Conservation (phyloP, 1,140 invertebrate species). For the Paracyclopina nana region DNA sequence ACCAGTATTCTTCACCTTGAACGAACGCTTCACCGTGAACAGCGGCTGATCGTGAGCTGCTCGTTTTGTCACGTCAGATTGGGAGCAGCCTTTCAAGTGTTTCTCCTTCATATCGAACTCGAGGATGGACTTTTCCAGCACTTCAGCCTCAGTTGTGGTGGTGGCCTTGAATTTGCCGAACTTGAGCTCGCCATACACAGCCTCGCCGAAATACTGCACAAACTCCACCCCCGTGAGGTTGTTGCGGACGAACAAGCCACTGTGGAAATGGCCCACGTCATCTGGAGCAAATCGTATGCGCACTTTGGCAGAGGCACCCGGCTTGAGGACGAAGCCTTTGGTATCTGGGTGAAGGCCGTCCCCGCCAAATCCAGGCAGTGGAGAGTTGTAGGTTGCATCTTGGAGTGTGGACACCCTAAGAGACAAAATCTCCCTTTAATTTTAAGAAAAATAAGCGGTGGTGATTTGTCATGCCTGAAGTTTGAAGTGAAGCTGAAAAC, state of each 20-base stretch:
- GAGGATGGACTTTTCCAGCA: no score
- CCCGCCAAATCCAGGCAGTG: conserved; percentile 4
- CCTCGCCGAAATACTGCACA: conserved; percentile 54
- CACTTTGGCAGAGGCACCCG: conserved; percentile 27
- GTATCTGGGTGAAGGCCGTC: conserved; percentile 22
- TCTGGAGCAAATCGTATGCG: conserved; percentile 27
- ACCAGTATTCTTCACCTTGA: conserved; percentile 70
- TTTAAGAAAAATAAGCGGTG: no score
- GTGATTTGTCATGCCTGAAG: no score
- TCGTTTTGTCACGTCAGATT: conserved; percentile 22
- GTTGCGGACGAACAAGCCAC: conserved; percentile 40
- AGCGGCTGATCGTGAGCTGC: conserved; percentile 33
- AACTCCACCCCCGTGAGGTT: conserved; percentile 81
- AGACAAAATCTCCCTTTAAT: no score
- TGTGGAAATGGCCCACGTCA: conserved; percentile 18
- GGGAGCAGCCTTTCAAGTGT: conserved; percentile 54
- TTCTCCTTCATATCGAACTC: conserved; percentile 65
- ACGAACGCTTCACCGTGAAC: conserved; percentile 57
- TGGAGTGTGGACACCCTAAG: no score
- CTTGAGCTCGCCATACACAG: conserved; percentile 62
- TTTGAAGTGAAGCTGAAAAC: no score
- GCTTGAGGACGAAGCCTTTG: conserved; percentile 27
- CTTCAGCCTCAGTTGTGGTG: no score
- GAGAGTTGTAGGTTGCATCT: not conserved
- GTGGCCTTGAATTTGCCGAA: conserved; percentile 73